phyloP scores from a whole-genome alignment of 2,888 invertebrate genomes.

The Hirudinaria manillensis region DNA sequence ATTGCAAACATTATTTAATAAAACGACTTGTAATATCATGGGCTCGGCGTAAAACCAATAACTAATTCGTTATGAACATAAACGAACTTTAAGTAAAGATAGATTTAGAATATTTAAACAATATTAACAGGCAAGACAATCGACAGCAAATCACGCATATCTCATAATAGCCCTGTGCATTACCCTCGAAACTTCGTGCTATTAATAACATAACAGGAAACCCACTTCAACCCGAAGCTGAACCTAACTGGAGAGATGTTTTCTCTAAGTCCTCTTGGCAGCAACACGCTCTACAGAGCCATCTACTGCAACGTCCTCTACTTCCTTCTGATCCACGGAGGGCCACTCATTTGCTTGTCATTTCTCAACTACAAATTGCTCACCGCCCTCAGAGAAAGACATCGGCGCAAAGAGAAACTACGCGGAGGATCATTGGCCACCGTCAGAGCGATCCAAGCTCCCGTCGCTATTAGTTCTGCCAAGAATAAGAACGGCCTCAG shows the following conservation, averaged over 20 bases:
- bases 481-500: no score
- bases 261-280: conserved; percentile 39
- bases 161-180: not conserved
- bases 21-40: no score
- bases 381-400: conserved; percentile 37
- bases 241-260: conserved; percentile 36
- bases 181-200: no score
- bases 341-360: conserved; percentile 39
- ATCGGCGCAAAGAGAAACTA: conserved; percentile 35
- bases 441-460: not conserved
- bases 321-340: conserved; percentile 41
- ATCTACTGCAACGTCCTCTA: conserved; percentile 41
- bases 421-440: conserved; percentile 34
- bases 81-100: no score
- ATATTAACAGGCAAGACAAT: no score
- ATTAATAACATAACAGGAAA: conserved; percentile 4
- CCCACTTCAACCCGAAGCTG: conserved; percentile 26
- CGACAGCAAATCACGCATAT: not conserved
- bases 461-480: not conserved
- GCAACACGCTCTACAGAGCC: conserved; percentile 39
- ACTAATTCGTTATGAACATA: no score
- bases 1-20: no score
- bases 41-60: no score
- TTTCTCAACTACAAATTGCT: conserved; percentile 41
- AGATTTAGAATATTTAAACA: no score